Percentiles rank a stretch among this genome's conserved stretches.
These are phyloP conservation scores for Phenganax subtilis DNA, from an alignment of 92 coral and sea anemone species.

Conservation along the genomic window DNA sequence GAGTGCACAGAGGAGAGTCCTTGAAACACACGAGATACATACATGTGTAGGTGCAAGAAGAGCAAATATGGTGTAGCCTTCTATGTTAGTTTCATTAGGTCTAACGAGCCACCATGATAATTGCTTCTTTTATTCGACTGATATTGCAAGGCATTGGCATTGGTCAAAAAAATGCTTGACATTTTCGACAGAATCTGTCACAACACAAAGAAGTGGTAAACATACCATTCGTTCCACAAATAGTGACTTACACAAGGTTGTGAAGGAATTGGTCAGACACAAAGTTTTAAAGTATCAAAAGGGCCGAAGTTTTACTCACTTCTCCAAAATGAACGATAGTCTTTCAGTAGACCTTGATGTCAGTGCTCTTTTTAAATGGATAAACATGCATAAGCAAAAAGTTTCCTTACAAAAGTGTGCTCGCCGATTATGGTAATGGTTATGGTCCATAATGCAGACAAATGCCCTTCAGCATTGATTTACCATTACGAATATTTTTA, in stretches of 20 bases:
- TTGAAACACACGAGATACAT: too few species aligned
- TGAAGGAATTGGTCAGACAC: neutral
- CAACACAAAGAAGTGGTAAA: conserved; percentile 4
- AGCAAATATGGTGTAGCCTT: too few species aligned
- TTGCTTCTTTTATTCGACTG: too few species aligned
- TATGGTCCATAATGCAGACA: too few species aligned
- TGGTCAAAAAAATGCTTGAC: conserved; percentile 7
- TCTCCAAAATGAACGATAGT: conserved; percentile 1
- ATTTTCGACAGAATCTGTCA: neutral
- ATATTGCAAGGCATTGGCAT: neutral
- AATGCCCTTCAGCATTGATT: too few species aligned
- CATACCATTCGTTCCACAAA: conserved; percentile 10
- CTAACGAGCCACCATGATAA: too few species aligned
- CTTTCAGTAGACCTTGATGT: conserved; percentile 8
- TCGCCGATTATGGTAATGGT: neutral
- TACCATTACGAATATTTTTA: too few species aligned
- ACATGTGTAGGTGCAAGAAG: too few species aligned
- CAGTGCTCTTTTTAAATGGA: conserved; percentile 1
- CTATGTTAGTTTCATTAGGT: too few species aligned
- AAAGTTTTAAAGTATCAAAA: neutral
- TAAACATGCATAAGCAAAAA: neutral
- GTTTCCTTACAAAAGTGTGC: conserved; percentile 6
- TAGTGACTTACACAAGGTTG: neutral
- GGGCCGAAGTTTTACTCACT: neutral
- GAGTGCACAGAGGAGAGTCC: too few species aligned